Base-by-base conservation (phyloP, 1,140 invertebrate genomes). In the Hyles euphorbiae region DNA sequence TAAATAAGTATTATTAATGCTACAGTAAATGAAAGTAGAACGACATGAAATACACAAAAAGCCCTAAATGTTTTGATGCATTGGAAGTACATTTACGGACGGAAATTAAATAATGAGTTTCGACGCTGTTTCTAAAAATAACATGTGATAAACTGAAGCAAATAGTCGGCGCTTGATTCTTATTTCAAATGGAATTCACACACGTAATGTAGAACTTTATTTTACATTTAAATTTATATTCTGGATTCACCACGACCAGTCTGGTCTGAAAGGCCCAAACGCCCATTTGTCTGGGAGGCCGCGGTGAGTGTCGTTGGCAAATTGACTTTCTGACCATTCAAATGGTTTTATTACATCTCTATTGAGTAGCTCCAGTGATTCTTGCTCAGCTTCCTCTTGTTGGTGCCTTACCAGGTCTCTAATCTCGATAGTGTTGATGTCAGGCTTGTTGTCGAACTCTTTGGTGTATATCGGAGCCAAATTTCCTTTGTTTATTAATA, bases 231-330 rank as follows among this genome's bases (percentile, higher is more conserved):
- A 36, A 36, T 10, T 7, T 34, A 43, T 12, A 54, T 11, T 11
- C 53, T 67, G 81, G 70, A 76, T 80, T 87, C 76, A 90, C 89
- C 87, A 90, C 40, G 85, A 83, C 85, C 87, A 90, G 55, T 74
- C 70, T 7, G 84, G 87, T 54, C 65, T 65, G 50, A 86, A 84
- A 0, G 72, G 72, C 45, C 73, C 73, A 64, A 90, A 90, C 33
- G 74, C 77, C 89, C 89, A 90, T 51, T 72, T 61, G 55, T 90
- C 87, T 1, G 89, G 87, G 5, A 89, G 70, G 5, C 80, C 80
- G 55, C 67, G 66, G 45, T 88, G 89, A 7, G 79, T 56, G 33
- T 64, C 62, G 12, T 81, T 73, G 6, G 73, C 60, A 58, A 82
- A 90, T 43, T 74, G 72, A 46, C 84, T 89, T 48, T 84, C 76